Evolutionary conservation across 1,140 invertebrate genomes (phyloP).

Genomic region (Ephestia elutella): DNA sequence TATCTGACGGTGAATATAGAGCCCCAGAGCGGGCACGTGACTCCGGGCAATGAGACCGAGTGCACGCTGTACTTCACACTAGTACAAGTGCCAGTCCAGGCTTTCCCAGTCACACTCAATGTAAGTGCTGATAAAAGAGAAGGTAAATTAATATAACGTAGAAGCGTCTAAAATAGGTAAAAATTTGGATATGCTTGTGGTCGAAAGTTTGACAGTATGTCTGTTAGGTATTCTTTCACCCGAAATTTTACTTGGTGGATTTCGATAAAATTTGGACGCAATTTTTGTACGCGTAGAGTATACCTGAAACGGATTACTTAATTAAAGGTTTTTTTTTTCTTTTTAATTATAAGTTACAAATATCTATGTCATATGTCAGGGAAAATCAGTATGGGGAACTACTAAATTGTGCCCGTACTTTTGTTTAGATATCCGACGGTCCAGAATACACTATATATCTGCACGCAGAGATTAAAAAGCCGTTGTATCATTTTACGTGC

Average conservation of each 20-base stretch:
- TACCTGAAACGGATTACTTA: too few relatives aligned
- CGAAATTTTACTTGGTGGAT: too few relatives aligned
- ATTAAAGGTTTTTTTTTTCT: too few relatives aligned
- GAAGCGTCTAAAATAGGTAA: neutral
- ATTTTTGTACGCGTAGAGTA: too few relatives aligned
- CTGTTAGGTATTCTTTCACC: too few relatives aligned
- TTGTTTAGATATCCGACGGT: conserved; percentile 53
- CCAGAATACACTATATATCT: conserved; percentile 54
- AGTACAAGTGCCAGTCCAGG: conserved; percentile 54
- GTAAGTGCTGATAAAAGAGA: conserved; percentile 31
- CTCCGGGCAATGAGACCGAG: conserved; percentile 40
- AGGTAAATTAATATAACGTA: neutral
- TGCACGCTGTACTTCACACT: conserved; percentile 52
- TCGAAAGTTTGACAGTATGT: too few relatives aligned
- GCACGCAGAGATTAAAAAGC: conserved; percentile 58
- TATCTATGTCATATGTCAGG: too few relatives aligned
- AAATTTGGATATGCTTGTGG: too few relatives aligned
- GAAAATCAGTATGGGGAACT: too few relatives aligned
- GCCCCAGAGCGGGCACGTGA: conserved; percentile 44
- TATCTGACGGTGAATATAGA: conserved; percentile 50
- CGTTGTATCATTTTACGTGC: conserved; percentile 51
- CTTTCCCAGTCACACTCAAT: conserved; percentile 49
- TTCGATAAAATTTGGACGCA: too few relatives aligned
- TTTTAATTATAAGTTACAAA: too few relatives aligned
- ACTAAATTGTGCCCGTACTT: neutral